These are phyloP conservation scores for Eutolmus rufibarbis DNA, from an alignment of 2,888 invertebrate genomes.

Conservation along the genomic window DNA sequence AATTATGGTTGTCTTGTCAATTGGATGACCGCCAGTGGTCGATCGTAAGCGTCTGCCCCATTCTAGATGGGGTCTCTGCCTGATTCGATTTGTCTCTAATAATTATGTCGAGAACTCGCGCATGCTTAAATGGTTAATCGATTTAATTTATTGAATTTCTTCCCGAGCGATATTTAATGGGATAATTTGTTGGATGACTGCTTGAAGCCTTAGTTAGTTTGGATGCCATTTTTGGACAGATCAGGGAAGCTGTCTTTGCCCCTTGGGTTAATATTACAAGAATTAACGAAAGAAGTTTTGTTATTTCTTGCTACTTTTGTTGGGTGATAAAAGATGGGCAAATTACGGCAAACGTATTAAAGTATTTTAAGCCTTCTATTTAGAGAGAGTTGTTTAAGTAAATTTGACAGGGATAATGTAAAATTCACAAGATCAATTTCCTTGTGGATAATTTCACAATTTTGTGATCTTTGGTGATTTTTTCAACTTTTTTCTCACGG, in stretches of 20 bases:
- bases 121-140: conserved; percentile 36
- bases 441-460: not conserved
- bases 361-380: not conserved
- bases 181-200: not conserved
- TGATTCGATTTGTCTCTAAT: conserved; percentile 27
- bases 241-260: not conserved
- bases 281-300: not conserved
- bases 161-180: not conserved
- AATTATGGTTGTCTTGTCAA: conserved; percentile 23
- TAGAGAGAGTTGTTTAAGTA: too few relatives aligned
- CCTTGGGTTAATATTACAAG: not conserved
- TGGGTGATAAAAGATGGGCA: not conserved
- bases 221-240: not conserved
- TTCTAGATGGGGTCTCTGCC: not conserved
- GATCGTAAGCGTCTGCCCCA: not conserved
- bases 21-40: not conserved
- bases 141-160: conserved; percentile 36
- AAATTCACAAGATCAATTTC: not conserved
- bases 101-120: conserved; percentile 18
- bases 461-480: not conserved
- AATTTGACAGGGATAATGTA: not conserved
- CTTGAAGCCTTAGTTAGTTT: not conserved
- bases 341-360: not conserved
- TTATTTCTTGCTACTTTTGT: not conserved
- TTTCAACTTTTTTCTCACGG: not conserved